Percentiles rank a stretch among this genome's conserved stretches.
These are phyloP conservation scores for Phrynocephalus versicolor DNA, from an alignment of 2,113 vertebrate genomes.

Conservation along the genomic window DNA sequence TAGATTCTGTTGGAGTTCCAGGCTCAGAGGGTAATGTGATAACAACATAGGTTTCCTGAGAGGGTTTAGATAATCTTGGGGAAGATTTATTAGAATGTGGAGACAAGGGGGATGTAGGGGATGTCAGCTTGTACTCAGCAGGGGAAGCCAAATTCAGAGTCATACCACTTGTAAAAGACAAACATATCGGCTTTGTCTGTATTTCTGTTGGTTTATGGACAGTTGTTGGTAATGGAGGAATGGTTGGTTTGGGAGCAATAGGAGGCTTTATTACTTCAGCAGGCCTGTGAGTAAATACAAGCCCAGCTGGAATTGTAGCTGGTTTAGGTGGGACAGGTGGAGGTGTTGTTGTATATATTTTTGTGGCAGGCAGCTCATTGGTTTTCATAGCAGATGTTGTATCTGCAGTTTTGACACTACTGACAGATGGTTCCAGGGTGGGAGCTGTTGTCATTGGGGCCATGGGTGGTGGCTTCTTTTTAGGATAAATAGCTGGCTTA, in stretches of 20 bases:
- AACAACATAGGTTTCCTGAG: conserved; percentile 92
- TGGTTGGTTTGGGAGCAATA: conserved; percentile 85
- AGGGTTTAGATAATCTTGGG: conserved; percentile 84
- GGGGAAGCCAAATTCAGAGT: conserved; percentile 86
- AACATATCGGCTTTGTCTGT: conserved; percentile 80
- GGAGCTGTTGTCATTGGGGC: conserved; percentile 65
- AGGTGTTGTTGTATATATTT: conserved; percentile 78
- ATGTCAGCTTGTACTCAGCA: conserved; percentile 84
- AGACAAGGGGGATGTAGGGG: conserved; percentile 92
- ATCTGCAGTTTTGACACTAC: conserved; percentile 63
- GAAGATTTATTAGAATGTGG: conserved; percentile 86
- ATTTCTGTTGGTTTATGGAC: conserved; percentile 79
- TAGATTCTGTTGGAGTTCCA: conserved; percentile 88
- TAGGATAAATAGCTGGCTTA: conserved; percentile 82
- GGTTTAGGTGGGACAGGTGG: conserved; percentile 96
- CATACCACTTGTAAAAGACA: conserved; percentile 81
- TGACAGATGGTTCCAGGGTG: conserved; percentile 37
- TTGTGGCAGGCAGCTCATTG: conserved; percentile 72
- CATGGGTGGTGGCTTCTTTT: conserved; percentile 76
- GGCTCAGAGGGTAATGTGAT: conserved; percentile 97
- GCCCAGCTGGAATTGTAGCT: conserved; percentile 86
- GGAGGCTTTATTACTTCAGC: conserved; percentile 86
- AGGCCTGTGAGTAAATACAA: conserved; percentile 89
- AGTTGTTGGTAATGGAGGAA: conserved; percentile 76
- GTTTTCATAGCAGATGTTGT: conserved; percentile 68